These are phyloP conservation scores for Sarcophaga bullata DNA, from an alignment of 1,140 invertebrate species.

Conservation along the genomic window DNA sequence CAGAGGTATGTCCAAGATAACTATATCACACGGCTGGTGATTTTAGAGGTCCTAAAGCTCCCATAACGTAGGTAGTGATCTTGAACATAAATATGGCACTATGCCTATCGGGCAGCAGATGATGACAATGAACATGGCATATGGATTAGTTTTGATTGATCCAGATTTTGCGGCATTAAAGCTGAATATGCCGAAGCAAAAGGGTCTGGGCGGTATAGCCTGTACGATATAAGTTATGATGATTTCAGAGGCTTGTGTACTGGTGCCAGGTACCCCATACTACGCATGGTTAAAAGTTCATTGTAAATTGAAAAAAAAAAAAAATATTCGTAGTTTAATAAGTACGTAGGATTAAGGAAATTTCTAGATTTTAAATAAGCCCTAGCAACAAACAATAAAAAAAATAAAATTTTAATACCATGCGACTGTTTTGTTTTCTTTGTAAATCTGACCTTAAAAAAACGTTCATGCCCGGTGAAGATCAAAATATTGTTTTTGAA, in stretches of 20 bases:
- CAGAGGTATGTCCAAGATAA: conserved; percentile 72
- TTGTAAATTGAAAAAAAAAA: conserved; percentile 58
- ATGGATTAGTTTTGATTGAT: conserved; percentile 93
- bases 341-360: not conserved
- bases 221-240: conserved; percentile 83
- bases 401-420: too few species aligned
- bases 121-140: conserved; percentile 75
- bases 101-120: conserved; percentile 76
- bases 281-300: conserved; percentile 71
- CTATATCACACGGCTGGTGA: conserved; percentile 64
- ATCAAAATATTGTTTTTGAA: conserved; percentile 4
- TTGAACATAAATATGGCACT: conserved; percentile 79
- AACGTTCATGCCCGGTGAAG: not conserved
- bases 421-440: not conserved
- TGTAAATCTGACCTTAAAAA: not conserved
- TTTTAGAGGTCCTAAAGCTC: conserved; percentile 71
- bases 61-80: conserved; percentile 77
- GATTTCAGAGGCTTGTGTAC: conserved; percentile 84
- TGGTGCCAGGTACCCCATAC: conserved; percentile 78
- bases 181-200: conserved; percentile 76
- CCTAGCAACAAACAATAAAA: not conserved
- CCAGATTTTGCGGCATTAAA: conserved; percentile 85
- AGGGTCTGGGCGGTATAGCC: conserved; percentile 82
- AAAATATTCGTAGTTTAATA: not conserved
- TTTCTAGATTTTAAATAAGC: not conserved